Evolutionary conservation across 2,113 vertebrate genomes (phyloP), one percentile per base, ranked within the genome.

Genomic region (Syngnathoides biaculeatus): DNA sequence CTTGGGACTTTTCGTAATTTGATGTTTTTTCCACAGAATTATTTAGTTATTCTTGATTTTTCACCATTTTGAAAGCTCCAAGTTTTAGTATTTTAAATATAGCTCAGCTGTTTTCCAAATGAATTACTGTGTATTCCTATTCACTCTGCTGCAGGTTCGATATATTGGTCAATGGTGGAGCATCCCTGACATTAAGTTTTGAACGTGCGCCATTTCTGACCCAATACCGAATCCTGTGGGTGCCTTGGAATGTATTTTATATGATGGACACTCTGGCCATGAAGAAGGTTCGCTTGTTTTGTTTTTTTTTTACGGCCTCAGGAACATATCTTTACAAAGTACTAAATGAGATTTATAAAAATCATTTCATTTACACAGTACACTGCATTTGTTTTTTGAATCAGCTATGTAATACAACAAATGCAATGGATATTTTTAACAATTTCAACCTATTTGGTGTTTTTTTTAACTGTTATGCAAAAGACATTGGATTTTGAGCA

Each of bases 221-320:
- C 0, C 97, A 98, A 84, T 94, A 96, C 82, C 94, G 95, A 64
- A 99, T 96, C 0, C 96, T 97, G 0, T 99, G 96, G 97, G 93
- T 98, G 71, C 96, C 97, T 0, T 99, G 97, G 97, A 98, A 98
- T 14, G 94, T 98, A 24, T 98, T 99, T 79, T 95, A 98, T 52
- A 96, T 99, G 80, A 99, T 98, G 96, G 97, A 99, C 78, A 98
- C 95, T 0, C 89, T 99, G 26, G 94, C 98, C 72, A 96, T 99
- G 95, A 99, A 98, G 92, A 97, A 98, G 83, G 88, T 90, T 65
- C 66, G 79, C 7, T 8, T n/a, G n/a, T n/a, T n/a, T 0, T 27
- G 22, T 35, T 50, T 35, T 20, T 5, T 38, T 14, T 10, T 64
- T 10, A 53, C 13, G 0, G n/a, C 2, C 19, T 62, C 52, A 52